Percentiles rank a stretch among this genome's conserved stretches.
These are phyloP conservation scores for Monomorium pharaonis DNA, from an alignment of 1,140 invertebrate species.

Conservation along the genomic window DNA sequence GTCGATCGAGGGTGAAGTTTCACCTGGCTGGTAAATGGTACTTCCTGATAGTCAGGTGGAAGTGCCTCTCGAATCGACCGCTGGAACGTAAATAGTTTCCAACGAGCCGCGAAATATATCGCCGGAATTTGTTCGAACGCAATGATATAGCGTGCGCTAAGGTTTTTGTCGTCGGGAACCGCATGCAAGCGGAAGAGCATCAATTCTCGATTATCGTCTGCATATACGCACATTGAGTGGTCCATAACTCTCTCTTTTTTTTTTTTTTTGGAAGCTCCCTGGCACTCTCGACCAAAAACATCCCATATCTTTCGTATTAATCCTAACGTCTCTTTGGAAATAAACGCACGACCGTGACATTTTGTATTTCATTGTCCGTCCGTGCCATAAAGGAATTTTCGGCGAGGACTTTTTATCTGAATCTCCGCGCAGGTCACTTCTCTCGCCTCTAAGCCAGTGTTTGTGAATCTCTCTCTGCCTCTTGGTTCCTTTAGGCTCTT, in stretches of 20 bases:
- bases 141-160: not conserved
- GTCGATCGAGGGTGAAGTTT: slow-evolving; percentile 45
- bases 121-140: slow-evolving; percentile 22
- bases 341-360: not conserved
- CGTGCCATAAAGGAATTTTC: not conserved
- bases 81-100: slow-evolving; percentile 43
- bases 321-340: not conserved
- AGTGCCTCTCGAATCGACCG: not conserved
- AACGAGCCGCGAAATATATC: slow-evolving; percentile 49
- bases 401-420: not conserved
- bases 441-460: not conserved
- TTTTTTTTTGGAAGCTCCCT: too few species aligned
- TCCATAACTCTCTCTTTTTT: not conserved
- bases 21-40: slow-evolving; percentile 58
- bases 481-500: not conserved
- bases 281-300: not conserved
- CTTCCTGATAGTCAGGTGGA: slow-evolving; percentile 64
- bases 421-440: not conserved
- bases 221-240: not conserved
- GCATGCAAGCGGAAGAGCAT: not conserved
- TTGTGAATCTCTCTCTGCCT: not conserved
- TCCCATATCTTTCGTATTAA: not conserved
- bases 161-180: not conserved
- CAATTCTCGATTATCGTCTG: not conserved
- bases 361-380: not conserved